Evolutionary conservation across 2,113 vertebrate species (phyloP).

Genomic region (Collichthys lucidus): DNA sequence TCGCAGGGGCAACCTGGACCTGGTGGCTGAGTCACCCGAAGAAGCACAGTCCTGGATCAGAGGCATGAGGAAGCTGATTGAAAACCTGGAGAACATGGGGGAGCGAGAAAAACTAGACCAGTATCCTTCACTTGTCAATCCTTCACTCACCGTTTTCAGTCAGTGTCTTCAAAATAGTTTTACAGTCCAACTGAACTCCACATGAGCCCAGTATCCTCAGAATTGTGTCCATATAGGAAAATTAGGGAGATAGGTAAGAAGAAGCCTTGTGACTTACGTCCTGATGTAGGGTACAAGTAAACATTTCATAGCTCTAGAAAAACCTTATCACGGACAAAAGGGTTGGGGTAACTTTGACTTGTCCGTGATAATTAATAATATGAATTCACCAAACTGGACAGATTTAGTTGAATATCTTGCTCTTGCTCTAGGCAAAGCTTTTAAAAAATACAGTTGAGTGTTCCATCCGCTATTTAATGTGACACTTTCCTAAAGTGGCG

Average conservation of each 20-base stretch:
- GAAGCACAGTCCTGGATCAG: conserved; percentile 92
- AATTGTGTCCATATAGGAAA: background rate
- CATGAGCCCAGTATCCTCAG: too few species aligned
- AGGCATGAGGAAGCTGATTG: conserved; percentile 90
- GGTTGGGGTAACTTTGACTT: background rate
- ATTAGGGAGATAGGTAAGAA: background rate
- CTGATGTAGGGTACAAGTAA: background rate
- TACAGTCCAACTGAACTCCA: background rate
- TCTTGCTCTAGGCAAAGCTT: background rate
- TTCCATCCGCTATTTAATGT: background rate
- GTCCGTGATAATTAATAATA: background rate
- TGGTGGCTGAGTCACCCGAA: conserved; percentile 88
- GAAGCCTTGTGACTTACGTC: background rate
- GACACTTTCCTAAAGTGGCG: conserved; percentile 80
- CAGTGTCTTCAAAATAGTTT: background rate
- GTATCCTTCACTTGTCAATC: conserved; percentile 85
- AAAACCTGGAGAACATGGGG: conserved; percentile 92
- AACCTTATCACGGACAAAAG: background rate
- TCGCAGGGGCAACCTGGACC: conserved; percentile 91
- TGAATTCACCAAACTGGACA: too few species aligned
- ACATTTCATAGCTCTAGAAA: background rate
- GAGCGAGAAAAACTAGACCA: conserved; percentile 92
- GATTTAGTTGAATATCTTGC: background rate
- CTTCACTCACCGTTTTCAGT: conserved; percentile 43
- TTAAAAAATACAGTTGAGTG: background rate